phyloP scores from a whole-genome alignment of 2,113 vertebrate species.

The Pteronura brasiliensis region DNA sequence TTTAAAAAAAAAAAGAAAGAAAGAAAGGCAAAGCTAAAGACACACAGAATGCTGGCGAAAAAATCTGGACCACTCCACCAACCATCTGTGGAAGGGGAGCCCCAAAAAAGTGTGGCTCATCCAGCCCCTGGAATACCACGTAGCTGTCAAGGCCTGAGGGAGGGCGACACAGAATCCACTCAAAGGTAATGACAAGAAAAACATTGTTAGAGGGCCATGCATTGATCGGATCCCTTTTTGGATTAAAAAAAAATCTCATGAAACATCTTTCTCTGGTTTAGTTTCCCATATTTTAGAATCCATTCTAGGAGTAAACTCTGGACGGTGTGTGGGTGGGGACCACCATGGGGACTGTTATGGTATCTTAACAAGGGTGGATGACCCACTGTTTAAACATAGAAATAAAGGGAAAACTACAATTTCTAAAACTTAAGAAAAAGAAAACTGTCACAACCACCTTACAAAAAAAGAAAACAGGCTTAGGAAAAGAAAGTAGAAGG shows the following conservation, averaged over 20 bases:
- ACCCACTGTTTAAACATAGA: background rate
- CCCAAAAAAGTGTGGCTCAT: background rate
- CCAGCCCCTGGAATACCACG: background rate
- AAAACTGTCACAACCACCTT: background rate
- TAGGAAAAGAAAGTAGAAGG: background rate
- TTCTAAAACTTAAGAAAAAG: slow-evolving; percentile 6
- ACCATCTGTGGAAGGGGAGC: background rate
- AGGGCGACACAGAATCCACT: background rate
- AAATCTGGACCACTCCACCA: background rate
- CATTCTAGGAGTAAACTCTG: background rate
- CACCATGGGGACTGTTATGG: background rate
- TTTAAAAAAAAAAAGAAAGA: no score
- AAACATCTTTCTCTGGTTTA: background rate
- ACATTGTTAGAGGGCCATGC: background rate
- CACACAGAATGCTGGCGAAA: background rate
- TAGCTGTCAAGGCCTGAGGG: background rate
- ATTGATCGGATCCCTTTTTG: background rate
- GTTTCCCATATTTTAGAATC: background rate
- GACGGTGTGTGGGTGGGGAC: background rate
- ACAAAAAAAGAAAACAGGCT: background rate
- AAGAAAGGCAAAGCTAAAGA: background rate
- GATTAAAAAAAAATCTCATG: slow-evolving; percentile 13
- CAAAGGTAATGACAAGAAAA: background rate
- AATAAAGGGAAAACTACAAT: background rate
- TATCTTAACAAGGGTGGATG: background rate